These are phyloP conservation scores for Euthynnus affinis DNA, from an alignment of 2,797 vertebrate species.

Conservation along the genomic window DNA sequence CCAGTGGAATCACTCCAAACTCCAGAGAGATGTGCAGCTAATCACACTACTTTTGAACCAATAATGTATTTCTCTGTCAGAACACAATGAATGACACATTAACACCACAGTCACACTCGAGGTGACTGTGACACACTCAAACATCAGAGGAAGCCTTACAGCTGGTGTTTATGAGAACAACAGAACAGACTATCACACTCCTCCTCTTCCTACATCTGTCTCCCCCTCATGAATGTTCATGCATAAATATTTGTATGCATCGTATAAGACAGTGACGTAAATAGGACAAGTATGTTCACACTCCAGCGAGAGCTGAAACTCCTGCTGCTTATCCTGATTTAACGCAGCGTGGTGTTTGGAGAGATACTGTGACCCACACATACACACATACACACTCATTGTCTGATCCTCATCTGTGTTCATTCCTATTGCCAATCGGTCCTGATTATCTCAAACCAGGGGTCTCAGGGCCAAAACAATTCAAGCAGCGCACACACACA, in stretches of 20 bases:
- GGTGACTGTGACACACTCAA: conserved; percentile 42
- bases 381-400: conserved; percentile 38
- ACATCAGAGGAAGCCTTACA: conserved; percentile 25
- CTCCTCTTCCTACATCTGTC: neutral
- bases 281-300: conserved; percentile 23
- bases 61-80: neutral
- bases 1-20: too few relatives aligned
- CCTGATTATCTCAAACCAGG: conserved; percentile 59
- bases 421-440: conserved; percentile 61
- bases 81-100: neutral
- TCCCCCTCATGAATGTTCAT: conserved; percentile 8
- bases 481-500: conserved; percentile 50
- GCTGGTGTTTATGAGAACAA: conserved; percentile 12
- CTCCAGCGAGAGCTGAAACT: neutral
- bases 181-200: conserved; percentile 14
- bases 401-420: conserved; percentile 46
- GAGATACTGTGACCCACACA: neutral
- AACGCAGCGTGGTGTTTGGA: conserved; percentile 36
- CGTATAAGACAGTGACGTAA: conserved; percentile 30
- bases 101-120: neutral
- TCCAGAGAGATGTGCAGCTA: neutral
- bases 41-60: neutral
- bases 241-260: neutral
- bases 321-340: conserved; percentile 40
- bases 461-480: conserved; percentile 81